Percentiles rank a stretch among this genome's conserved stretches.
These are phyloP conservation scores for Phyllotreta striolata DNA, from an alignment of 2,888 invertebrate genomes.

Conservation along the genomic window DNA sequence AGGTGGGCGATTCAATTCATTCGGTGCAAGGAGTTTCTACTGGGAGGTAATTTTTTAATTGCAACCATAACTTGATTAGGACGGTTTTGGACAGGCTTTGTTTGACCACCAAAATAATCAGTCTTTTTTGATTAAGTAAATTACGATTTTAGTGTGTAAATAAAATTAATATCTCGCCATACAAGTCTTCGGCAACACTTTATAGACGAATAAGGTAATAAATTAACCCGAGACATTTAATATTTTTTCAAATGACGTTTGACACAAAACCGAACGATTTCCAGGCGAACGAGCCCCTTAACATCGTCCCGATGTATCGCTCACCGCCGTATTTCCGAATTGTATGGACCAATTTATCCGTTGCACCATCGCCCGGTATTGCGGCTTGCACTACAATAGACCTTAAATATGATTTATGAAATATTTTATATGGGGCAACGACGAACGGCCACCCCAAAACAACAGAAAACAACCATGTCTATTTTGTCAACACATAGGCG, in stretches of 20 bases:
- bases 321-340: conserved; percentile 35
- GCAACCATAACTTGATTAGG: background rate
- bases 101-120: conserved; percentile 13
- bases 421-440: conserved; percentile 60
- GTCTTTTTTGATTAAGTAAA: background rate
- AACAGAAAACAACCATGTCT: conserved; percentile 53
- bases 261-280: conserved; percentile 22
- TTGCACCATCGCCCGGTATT: conserved; percentile 46
- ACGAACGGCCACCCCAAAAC: conserved; percentile 56
- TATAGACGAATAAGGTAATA: background rate
- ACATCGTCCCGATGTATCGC: conserved; percentile 29
- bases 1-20: conserved; percentile 26
- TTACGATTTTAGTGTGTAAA: too few species aligned
- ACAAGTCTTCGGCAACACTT: background rate
- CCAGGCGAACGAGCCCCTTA: conserved; percentile 41
- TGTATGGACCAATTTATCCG: conserved; percentile 55
- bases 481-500: conserved; percentile 49
- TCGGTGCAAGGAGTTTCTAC: conserved; percentile 21
- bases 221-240: conserved; percentile 16
- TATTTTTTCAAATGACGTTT: conserved; percentile 21
- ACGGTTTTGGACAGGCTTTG: background rate
- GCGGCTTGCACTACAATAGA: conserved; percentile 54
- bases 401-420: conserved; percentile 62
- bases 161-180: background rate
- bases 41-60: conserved; percentile 21